A percentile compares a stretch with the other conserved stretches of the same genome.
These are phyloP conservation scores for Sakesphorus luctuosus DNA, from an alignment of 2,113 vertebrate species.

Conservation along the genomic window DNA sequence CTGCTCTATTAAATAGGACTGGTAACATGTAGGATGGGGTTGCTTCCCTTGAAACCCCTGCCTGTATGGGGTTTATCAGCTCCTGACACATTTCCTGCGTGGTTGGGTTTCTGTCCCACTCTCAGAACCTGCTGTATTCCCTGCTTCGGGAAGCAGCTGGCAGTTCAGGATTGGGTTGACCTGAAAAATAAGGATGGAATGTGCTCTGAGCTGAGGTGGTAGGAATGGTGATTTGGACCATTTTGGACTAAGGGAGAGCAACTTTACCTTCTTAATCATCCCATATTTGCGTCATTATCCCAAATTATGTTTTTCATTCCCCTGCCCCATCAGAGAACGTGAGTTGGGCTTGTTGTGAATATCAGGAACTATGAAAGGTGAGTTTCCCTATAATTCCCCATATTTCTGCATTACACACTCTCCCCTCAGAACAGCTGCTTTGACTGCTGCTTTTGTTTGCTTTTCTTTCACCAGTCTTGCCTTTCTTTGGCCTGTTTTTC, in stretches of 20 bases:
- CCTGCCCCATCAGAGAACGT: background rate
- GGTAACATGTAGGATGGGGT: background rate
- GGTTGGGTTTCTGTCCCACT: background rate
- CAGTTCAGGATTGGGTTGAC: background rate
- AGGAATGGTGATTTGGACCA: background rate
- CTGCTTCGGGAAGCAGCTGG: background rate
- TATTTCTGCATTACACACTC: background rate
- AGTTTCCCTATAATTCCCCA: background rate
- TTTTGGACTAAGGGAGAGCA: background rate
- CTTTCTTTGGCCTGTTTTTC: constrained; percentile 55
- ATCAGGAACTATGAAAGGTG: background rate
- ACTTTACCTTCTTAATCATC: constrained; percentile 31
- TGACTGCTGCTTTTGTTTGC: constrained; percentile 47
- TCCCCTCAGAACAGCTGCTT: constrained; percentile 33
- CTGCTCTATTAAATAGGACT: background rate
- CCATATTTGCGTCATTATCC: background rate
- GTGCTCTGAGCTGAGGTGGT: background rate
- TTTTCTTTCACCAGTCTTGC: constrained; percentile 52
- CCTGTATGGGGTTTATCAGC: background rate
- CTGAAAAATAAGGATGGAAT: constrained; percentile 46
- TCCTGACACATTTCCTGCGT: background rate
- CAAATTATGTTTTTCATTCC: constrained; percentile 9
- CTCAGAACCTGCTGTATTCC: background rate
- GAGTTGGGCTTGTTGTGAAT: background rate
- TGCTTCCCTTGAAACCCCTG: background rate